Percentiles rank a stretch among this genome's conserved stretches.
phyloP scores from a whole-genome alignment of 1,140 invertebrate species.

The Ptiloglossa arizonensis region DNA sequence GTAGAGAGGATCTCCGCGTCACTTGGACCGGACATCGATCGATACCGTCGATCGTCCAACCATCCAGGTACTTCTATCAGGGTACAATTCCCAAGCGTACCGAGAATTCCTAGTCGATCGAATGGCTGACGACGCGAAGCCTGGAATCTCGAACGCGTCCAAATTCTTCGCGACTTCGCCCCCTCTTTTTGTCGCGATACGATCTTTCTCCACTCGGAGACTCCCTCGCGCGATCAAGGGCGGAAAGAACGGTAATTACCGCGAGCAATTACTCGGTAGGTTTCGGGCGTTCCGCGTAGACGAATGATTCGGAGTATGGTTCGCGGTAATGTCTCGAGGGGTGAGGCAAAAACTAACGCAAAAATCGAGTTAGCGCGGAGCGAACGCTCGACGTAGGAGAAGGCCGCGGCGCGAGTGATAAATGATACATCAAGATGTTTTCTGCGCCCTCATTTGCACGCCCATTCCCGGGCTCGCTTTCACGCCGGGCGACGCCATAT shows the following conservation, averaged over 20 bases:
- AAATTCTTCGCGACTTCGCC: no score
- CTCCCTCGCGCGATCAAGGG: background rate
- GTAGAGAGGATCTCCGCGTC: background rate
- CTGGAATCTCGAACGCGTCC: no score
- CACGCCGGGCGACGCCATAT: constrained; percentile 60
- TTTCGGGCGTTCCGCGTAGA: background rate
- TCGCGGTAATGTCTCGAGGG: background rate
- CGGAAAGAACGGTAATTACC: background rate
- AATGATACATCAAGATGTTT: constrained; percentile 69
- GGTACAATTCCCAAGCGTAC: no score
- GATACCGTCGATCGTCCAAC: no score
- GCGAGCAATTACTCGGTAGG: background rate
- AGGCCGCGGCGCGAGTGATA: constrained; percentile 53
- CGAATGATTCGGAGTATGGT: background rate
- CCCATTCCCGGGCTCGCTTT: constrained; percentile 66
- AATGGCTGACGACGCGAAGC: no score
- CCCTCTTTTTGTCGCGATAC: no score
- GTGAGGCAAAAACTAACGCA: background rate
- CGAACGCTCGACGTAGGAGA: constrained; percentile 11
- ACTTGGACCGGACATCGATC: background rate
- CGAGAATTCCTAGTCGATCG: no score
- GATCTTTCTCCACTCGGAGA: no score
- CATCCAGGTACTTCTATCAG: no score
- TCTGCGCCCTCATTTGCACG: constrained; percentile 67
- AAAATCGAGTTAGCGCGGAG: constrained; percentile 16